phyloP scores from a whole-genome alignment of 2,113 vertebrate genomes.

The Sarotherodon lohbergeri region DNA sequence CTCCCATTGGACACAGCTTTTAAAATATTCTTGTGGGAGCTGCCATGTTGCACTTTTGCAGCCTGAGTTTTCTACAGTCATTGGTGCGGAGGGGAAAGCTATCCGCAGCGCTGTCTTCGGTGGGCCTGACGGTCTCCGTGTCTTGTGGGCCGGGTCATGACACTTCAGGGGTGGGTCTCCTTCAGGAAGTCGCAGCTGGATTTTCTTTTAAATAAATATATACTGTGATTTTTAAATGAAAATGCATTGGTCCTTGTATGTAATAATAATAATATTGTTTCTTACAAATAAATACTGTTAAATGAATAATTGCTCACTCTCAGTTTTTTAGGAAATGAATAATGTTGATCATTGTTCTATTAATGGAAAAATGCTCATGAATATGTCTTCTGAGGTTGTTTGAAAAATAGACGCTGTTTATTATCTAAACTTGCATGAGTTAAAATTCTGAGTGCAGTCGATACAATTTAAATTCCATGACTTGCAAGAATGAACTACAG shows the following conservation, averaged over 20 bases:
- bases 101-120: not conserved
- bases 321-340: not conserved
- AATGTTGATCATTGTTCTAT: not conserved
- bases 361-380: not conserved
- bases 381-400: not conserved
- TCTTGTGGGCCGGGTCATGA: slow-evolving; percentile 42
- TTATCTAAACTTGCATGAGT: not conserved
- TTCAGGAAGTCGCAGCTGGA: not conserved
- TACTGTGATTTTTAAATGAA: not conserved
- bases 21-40: no score
- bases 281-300: not conserved
- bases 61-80: not conserved
- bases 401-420: not conserved
- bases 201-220: no score
- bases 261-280: not conserved
- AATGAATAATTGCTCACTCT: not conserved
- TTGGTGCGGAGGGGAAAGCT: not conserved
- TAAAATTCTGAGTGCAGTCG: not conserved
- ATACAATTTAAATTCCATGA: not conserved
- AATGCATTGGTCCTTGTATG: not conserved
- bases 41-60: not conserved
- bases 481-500: not conserved
- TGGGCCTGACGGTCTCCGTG: not conserved
- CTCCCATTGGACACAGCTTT: no score
- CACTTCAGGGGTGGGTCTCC: slow-evolving; percentile 25